Evolutionary conservation across 2,797 vertebrate genomes (phyloP).

Genomic region (Heliangelus exortis): DNA sequence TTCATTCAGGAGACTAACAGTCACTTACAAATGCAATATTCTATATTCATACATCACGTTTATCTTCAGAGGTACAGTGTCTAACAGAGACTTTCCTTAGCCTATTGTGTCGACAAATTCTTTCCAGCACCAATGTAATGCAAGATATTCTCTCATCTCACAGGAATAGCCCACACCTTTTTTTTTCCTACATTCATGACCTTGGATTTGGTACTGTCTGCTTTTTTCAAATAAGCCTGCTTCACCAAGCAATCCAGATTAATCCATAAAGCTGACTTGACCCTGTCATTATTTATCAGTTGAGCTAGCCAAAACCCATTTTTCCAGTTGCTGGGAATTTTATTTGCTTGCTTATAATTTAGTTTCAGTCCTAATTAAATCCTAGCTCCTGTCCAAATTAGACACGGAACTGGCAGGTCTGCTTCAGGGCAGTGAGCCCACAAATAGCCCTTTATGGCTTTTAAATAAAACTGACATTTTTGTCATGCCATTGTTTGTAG

Average conservation of each 20-base stretch:
- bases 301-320: background rate
- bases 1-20: background rate
- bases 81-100: background rate
- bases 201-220: background rate
- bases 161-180: background rate
- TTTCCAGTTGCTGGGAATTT: background rate
- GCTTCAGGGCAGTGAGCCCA: background rate
- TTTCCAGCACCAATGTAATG: background rate
- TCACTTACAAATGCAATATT: background rate
- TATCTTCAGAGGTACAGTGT: background rate
- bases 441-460: background rate
- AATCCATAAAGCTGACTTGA: background rate
- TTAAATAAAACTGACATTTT: background rate
- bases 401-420: background rate
- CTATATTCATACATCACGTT: background rate
- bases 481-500: background rate
- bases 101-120: background rate
- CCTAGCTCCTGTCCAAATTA: background rate
- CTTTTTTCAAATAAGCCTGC: background rate
- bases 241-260: background rate
- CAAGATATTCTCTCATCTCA: background rate
- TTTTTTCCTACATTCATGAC: background rate
- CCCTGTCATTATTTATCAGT: background rate
- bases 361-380: background rate
- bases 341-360: slow-evolving; percentile 19